Evolutionary conservation across 2,113 vertebrate genomes (phyloP).

Genomic region (Caranx melampygus): DNA sequence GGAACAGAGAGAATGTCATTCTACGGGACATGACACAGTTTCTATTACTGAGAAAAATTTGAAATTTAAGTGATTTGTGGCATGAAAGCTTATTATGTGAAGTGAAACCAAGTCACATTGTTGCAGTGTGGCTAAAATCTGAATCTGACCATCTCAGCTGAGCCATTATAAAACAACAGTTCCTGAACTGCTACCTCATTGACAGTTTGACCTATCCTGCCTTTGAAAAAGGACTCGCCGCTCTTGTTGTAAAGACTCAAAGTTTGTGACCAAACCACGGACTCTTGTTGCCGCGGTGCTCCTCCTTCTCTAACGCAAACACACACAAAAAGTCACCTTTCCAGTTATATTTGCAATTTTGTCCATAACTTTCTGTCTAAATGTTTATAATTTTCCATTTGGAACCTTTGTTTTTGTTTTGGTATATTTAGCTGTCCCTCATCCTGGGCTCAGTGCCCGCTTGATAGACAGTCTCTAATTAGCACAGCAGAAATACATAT

Average conservation of each 20-base stretch:
- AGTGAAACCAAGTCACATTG: background rate
- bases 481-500: constrained; percentile 83
- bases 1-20: too few species aligned
- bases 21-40: too few species aligned
- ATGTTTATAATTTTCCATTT: constrained; percentile 81
- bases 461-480: constrained; percentile 83
- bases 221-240: constrained; percentile 17
- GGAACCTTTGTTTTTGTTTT: constrained; percentile 81
- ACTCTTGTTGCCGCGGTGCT: constrained; percentile 38
- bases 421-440: constrained; percentile 83
- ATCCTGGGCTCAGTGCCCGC: constrained; percentile 77
- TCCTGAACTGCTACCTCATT: constrained; percentile 1
- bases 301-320: constrained; percentile 51
- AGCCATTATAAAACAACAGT: constrained; percentile 27
- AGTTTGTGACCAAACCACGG: constrained; percentile 43
- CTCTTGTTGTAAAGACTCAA: constrained; percentile 16
- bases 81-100: background rate
- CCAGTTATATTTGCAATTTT: constrained; percentile 65
- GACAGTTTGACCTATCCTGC: constrained; percentile 15
- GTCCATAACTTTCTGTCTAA: constrained; percentile 71
- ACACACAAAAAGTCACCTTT: constrained; percentile 65
- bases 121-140: constrained; percentile 14
- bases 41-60: too few species aligned
- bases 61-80: background rate
- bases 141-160: background rate